Evolutionary conservation across 2,888 invertebrate species (phyloP).

Genomic region (Leptarthrus brevirostris): DNA sequence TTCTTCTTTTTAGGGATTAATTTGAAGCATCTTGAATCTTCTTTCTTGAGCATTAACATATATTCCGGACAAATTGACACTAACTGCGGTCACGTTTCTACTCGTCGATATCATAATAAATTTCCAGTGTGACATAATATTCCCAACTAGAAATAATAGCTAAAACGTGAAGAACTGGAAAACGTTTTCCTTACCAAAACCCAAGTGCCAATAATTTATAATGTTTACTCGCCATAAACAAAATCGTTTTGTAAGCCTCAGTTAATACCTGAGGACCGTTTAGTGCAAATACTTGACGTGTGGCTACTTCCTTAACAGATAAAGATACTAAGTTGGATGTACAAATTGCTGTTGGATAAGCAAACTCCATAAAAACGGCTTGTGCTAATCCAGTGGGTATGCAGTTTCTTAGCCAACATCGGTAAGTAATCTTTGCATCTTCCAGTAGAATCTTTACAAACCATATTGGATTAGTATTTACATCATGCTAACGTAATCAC

Average conservation of each 20-base stretch:
- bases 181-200: not conserved
- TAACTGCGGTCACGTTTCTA: constrained; percentile 29
- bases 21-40: too few relatives aligned
- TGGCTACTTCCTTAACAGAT: not conserved
- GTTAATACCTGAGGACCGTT: constrained; percentile 10
- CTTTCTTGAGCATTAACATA: constrained; percentile 7
- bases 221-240: constrained; percentile 25
- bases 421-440: too few relatives aligned
- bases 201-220: not conserved
- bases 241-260: constrained; percentile 6
- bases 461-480: constrained; percentile 22
- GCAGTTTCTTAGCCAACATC: too few relatives aligned
- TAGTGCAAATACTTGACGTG: constrained; percentile 31
- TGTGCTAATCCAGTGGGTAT: too few relatives aligned
- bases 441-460: too few relatives aligned
- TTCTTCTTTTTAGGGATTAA: too few relatives aligned
- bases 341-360: too few relatives aligned
- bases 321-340: too few relatives aligned
- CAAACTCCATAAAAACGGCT: too few relatives aligned
- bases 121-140: constrained; percentile 11
- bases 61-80: constrained; percentile 17
- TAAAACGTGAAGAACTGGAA: not conserved
- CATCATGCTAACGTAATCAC: too few relatives aligned
- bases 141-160: not conserved
- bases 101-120: constrained; percentile 19